Conservation (phyloP, 2,113 vertebrate species). For the Tympanuchus pallidicinctus region DNA sequence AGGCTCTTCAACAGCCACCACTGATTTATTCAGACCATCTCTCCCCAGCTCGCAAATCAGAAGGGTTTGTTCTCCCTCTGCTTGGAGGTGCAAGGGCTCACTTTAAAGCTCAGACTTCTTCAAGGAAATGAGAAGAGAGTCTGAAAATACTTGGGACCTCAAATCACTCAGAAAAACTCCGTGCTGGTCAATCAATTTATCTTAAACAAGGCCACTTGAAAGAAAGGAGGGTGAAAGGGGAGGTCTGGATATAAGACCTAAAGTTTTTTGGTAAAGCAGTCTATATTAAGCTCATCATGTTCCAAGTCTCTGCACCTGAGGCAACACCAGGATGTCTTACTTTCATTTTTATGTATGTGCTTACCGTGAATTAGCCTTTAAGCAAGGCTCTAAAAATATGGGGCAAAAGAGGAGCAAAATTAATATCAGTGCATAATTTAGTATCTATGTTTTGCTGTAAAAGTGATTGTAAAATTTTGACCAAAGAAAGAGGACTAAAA, state of each 20-base stretch:
- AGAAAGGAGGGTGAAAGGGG: background rate
- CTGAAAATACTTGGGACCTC: background rate
- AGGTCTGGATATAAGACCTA: background rate
- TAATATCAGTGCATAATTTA: background rate
- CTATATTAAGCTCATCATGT: background rate
- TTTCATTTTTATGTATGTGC: background rate
- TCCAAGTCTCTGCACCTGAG: background rate
- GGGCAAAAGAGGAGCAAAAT: background rate
- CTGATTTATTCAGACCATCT: fast-evolving
- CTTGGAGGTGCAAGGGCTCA: background rate
- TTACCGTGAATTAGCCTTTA: slow-evolving; percentile 37
- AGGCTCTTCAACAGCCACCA: background rate
- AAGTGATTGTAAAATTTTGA: slow-evolving; percentile 2
- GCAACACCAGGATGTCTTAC: background rate
- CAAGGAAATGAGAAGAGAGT: slow-evolving; percentile 20
- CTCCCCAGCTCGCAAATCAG: background rate
- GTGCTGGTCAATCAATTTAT: background rate
- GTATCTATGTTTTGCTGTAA: background rate
- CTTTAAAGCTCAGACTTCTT: slow-evolving; percentile 37
- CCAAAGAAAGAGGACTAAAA: background rate
- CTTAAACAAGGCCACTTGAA: slow-evolving; percentile 21
- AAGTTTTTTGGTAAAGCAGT: background rate
- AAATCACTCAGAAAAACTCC: slow-evolving; percentile 24
- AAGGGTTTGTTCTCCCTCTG: background rate
- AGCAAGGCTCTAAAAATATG: slow-evolving; percentile 10